Conservation (phyloP, 2,888 invertebrate genomes). For the Cataglyphis cursor region DNA sequence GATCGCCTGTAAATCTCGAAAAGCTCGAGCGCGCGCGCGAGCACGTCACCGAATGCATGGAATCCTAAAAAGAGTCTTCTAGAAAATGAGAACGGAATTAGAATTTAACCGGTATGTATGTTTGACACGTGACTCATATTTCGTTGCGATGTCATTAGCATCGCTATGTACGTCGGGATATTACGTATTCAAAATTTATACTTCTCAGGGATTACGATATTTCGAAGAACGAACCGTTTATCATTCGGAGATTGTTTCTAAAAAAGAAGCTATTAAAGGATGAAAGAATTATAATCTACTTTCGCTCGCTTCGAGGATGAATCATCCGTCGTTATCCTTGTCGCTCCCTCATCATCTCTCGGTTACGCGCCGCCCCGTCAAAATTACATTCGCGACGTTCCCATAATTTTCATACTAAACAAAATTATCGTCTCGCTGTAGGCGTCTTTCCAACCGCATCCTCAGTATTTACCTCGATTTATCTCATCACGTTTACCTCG, state of each 20-base stretch:
- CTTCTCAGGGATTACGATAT: not conserved
- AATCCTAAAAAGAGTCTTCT: constrained; percentile 59
- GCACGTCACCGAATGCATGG: constrained; percentile 49
- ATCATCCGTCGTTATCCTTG: constrained; percentile 32
- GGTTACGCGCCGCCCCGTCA: constrained; percentile 43
- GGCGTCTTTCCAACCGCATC: constrained; percentile 31
- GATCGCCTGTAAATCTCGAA: constrained; percentile 68
- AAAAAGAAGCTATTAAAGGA: not conserved
- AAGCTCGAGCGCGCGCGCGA: constrained; percentile 40
- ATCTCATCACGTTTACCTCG: constrained; percentile 6
- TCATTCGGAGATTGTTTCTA: not conserved
- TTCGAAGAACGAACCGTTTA: not conserved
- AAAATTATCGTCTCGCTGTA: constrained; percentile 55
- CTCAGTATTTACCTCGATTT: not conserved
- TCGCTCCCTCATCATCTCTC: constrained; percentile 51
- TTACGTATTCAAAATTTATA: not conserved
- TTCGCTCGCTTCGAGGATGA: constrained; percentile 20
- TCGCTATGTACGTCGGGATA: not conserved
- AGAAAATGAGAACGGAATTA: constrained; percentile 27
- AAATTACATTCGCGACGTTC: constrained; percentile 60
- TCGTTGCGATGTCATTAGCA: constrained; percentile 17
- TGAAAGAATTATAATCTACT: constrained; percentile 14
- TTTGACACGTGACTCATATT: constrained; percentile 44
- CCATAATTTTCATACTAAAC: constrained; percentile 53
- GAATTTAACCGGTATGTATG: not conserved